A percentile compares a stretch with the other conserved stretches of the same genome.
Evolutionary conservation across 2,797 vertebrate species (phyloP).

Genomic region (Phoxinus dragarum): DNA sequence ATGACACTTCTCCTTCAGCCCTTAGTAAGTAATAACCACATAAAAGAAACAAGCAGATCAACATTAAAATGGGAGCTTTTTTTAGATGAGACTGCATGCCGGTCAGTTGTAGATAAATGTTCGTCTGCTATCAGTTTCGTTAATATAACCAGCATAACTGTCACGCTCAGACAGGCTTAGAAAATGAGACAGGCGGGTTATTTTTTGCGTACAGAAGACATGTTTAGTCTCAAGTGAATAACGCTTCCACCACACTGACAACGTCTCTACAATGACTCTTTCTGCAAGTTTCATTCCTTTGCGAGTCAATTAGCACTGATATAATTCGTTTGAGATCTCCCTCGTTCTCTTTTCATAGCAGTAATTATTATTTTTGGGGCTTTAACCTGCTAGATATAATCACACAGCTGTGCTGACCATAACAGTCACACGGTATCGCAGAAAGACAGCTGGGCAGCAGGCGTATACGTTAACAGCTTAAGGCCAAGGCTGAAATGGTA

Average conservation of each 20-base stretch:
- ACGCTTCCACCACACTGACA: not conserved
- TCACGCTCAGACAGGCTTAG: conserved; percentile 2
- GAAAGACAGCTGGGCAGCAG: conserved; percentile 27
- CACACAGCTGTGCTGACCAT: conserved; percentile 18
- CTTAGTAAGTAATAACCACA: conserved; percentile 2
- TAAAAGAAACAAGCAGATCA: no score
- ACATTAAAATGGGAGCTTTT: no score
- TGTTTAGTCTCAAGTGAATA: not conserved
- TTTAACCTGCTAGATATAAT: conserved; percentile 3
- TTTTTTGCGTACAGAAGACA: not conserved
- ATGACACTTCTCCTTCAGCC: conserved; percentile 18
- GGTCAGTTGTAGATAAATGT: conserved; percentile 18
- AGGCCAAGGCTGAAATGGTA: conserved; percentile 36
- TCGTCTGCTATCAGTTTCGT: not conserved
- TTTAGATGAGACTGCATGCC: not conserved
- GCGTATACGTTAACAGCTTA: not conserved
- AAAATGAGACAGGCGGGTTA: not conserved
- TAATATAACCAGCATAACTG: conserved; percentile 10
- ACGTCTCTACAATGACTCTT: not conserved
- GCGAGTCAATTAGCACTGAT: not conserved
- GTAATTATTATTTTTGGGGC: conserved; percentile 8
- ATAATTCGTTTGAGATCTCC: not conserved
- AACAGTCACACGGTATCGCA: not conserved
- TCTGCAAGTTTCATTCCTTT: not conserved
- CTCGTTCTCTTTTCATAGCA: not conserved